Base-by-base conservation (phyloP, 1,140 invertebrate species). In the Dryas iulia region DNA sequence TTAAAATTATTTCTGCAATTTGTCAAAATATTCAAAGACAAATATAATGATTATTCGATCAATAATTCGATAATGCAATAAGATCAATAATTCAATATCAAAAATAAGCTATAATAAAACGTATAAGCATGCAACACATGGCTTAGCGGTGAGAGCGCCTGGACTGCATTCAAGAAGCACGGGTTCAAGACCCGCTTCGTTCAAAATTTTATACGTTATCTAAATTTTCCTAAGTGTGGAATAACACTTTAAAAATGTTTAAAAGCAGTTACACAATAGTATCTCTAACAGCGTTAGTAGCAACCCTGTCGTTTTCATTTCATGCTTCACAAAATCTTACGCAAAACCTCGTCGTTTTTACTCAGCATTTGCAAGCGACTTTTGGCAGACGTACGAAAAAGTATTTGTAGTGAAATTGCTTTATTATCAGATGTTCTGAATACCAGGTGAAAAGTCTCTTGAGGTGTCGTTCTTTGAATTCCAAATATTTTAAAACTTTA, bases 341-440 rank as follows among this genome's bases (percentile, higher is more conserved):
- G 56, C 58, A 65, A 71, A 65, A 70, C 68, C 59, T 6, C 52
- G 21, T 11, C 52, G 30, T 60, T 64, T 64, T 71, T 65, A 54
- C 60, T 11, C 25, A 71, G 31, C 57, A 62, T 63, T 57, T 57
- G 47, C 53, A 26, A 18, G 14, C 25, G 58, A 70, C 26, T 56
- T 56, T 30, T 26, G 10, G 57, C 26, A 70, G 39, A 54, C n/a
- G 30, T 60, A 56, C 24, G 35, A 24, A 21, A 31, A 71, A 59
- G 47, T 60, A 56, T 65, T 64, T 59, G 31, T 47, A 61, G 47
- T 65, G 69, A 71, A 71, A 71, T 66, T 59, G 52, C 62, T 71
- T 54, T 26, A 47, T 39, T 25, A 53, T 53, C 25, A 24, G 53
- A 56, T 56, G 53, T 26, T 26, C 21, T 23, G 53, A 56, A 56